These are phyloP conservation scores for Acrossocheilus fasciatus DNA, from an alignment of 2,797 vertebrate species.

Conservation along the genomic window DNA sequence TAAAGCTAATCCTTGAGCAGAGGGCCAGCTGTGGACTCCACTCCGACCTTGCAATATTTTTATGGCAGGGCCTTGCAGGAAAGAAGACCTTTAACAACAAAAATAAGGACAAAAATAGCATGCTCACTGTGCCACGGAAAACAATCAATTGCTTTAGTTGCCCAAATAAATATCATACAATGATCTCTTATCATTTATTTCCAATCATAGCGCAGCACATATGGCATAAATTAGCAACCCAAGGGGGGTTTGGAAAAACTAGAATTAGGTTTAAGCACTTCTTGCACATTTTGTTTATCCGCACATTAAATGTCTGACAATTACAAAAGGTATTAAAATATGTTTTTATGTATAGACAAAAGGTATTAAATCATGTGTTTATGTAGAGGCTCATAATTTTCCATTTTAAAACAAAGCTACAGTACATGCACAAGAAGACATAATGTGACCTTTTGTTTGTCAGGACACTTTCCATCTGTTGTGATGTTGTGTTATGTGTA, in stretches of 20 bases:
- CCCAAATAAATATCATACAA: neutral
- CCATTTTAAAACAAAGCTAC: neutral
- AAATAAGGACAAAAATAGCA: neutral
- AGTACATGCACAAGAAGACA: neutral
- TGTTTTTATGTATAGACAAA: neutral
- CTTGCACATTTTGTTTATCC: neutral
- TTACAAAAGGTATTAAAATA: neutral
- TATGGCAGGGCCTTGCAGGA: conserved; percentile 23
- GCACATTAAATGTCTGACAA: neutral
- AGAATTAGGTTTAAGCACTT: neutral
- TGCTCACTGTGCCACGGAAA: neutral
- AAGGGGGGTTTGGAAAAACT: neutral
- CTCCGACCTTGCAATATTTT: conserved; percentile 47
- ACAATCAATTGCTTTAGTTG: neutral
- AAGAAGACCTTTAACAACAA: conserved; percentile 4
- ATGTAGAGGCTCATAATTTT: neutral
- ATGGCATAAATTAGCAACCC: neutral
- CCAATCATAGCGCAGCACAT: neutral
- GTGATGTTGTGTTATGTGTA: neutral
- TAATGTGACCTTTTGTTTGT: neutral
- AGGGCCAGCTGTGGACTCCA: conserved; percentile 22
- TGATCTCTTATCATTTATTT: neutral
- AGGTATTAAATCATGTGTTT: neutral
- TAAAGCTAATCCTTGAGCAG: conserved; percentile 47
- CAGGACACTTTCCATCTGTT: conserved; percentile 26